Evolutionary conservation across 30 jellyfish, hydroid and myxozoan genomes (phyloP), one percentile per base, ranked within the genome.

Genomic region (Chironex yamaguchii): DNA sequence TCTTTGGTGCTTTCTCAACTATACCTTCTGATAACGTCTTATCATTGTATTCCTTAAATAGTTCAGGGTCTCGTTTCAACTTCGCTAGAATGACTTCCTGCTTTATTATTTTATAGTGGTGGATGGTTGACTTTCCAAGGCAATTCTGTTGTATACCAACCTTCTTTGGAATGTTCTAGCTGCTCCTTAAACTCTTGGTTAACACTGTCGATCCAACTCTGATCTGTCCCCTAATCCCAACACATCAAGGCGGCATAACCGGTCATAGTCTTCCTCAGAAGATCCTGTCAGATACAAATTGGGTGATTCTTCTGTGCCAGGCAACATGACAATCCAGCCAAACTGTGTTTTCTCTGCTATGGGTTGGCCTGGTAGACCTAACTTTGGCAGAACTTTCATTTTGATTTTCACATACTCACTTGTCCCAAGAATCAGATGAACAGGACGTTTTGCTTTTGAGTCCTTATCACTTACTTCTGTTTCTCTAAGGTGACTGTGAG

Each of bases 301-400:
- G 13, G 92, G 17, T 6, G 24, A 20, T 51, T 48, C 17, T 31
- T 36, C 92, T 42, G 21, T 34, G 34, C 96, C 96, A n/a, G 91
- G 87, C 17, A 89, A 84, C 98, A 85, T 91, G 24, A 91, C 35
- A 33, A 78, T 81, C 98, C 98, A 91, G 11, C 96, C 96, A 29
- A 91, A 51, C 35, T 34, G 67, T 17, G 98, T 91, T 34, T 52
- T 32, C 35, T 91, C 96, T 28, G 96, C 98, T 13, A 76, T 36
- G 0, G 97, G 96, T 50, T 81, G 30, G 23, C 95, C 96, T 26
- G 58, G n/a, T 13, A 64, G 29, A 17, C 96, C 96, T 1, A 72
- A 64, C 49, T 90, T 86, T 34, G 95, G 25, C 11, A 86, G 80
- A 20, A 86, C 70, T 13, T 65, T n/a, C 20, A 86, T 51, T 34